Conservation (phyloP, 2,888 invertebrate species). For the Papilio gigon region DNA sequence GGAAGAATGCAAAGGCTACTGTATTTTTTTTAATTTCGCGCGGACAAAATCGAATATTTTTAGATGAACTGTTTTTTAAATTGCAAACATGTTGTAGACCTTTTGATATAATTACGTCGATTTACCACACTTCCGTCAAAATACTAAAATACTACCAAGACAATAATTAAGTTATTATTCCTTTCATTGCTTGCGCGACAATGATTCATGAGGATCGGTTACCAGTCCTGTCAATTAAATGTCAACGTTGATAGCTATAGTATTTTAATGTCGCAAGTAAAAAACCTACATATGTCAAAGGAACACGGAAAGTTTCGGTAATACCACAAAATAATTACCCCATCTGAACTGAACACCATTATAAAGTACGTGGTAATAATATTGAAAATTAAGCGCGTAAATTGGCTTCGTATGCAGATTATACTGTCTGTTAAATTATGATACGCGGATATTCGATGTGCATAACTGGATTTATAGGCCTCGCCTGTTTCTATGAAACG, state of each 20-base stretch:
- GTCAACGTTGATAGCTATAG: conserved; percentile 19
- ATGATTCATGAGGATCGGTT: conserved; percentile 12
- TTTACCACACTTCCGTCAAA: not conserved
- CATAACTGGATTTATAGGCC: conserved; percentile 13
- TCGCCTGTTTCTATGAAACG: conserved; percentile 26
- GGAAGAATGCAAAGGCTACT: too few relatives aligned
- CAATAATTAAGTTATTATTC: conserved; percentile 38
- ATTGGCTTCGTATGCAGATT: conserved; percentile 44
- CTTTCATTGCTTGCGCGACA: conserved; percentile 17
- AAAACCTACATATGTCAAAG: conserved; percentile 22
- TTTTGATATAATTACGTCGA: not conserved
- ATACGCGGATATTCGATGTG: conserved; percentile 1
- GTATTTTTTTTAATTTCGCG: too few relatives aligned
- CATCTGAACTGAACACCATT: conserved; percentile 11
- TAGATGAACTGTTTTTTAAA: too few relatives aligned
- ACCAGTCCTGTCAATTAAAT: conserved; percentile 31
- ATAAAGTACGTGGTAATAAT: conserved; percentile 26
- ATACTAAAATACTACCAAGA: conserved; percentile 3
- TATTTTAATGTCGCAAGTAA: conserved; percentile 21
- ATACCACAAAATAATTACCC: conserved; percentile 11
- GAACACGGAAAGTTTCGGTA: conserved; percentile 14
- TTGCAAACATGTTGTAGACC: too few relatives aligned
- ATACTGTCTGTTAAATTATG: conserved; percentile 44
- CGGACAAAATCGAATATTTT: too few relatives aligned
- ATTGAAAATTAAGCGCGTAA: conserved; percentile 41